Percentiles rank a stretch among this genome's conserved stretches.
phyloP scores from a whole-genome alignment of 2,113 vertebrate species.

The Tachysurus vachellii region DNA sequence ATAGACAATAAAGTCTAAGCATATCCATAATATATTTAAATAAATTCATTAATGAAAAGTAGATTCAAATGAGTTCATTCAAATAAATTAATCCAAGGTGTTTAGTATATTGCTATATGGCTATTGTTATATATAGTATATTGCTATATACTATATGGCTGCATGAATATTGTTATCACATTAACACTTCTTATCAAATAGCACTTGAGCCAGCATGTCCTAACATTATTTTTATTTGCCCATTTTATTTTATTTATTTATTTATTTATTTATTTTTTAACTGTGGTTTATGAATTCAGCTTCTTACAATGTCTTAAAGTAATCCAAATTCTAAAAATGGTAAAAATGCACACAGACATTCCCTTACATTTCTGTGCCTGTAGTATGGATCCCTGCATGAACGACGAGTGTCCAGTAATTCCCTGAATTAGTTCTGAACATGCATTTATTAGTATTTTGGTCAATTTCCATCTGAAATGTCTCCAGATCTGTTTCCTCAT shows the following conservation, averaged over 20 bases:
- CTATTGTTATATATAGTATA: too few relatives aligned
- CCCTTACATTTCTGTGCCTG: constrained; percentile 87
- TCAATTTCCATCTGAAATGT: constrained; percentile 97
- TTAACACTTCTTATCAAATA: not conserved
- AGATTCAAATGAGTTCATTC: not conserved
- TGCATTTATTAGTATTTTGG: constrained; percentile 85
- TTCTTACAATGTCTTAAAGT: not conserved
- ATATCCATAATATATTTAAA: not conserved
- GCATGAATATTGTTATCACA: not conserved
- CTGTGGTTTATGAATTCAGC: not conserved
- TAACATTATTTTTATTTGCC: not conserved
- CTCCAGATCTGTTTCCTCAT: constrained; percentile 90
- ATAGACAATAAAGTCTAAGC: not conserved
- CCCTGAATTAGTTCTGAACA: constrained; percentile 86
- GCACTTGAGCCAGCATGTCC: not conserved
- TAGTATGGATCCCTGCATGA: constrained; percentile 90
- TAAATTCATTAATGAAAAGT: not conserved
- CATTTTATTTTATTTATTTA: too few relatives aligned
- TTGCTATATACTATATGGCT: not conserved
- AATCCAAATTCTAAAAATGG: not conserved
- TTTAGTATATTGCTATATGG: not conserved
- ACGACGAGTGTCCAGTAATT: constrained; percentile 93
- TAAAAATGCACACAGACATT: not conserved
- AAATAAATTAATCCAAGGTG: not conserved
- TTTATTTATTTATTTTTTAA: not conserved